These are phyloP conservation scores for Cynopterus brachyotis DNA, from an alignment of 2,113 vertebrate genomes.

Conservation along the genomic window DNA sequence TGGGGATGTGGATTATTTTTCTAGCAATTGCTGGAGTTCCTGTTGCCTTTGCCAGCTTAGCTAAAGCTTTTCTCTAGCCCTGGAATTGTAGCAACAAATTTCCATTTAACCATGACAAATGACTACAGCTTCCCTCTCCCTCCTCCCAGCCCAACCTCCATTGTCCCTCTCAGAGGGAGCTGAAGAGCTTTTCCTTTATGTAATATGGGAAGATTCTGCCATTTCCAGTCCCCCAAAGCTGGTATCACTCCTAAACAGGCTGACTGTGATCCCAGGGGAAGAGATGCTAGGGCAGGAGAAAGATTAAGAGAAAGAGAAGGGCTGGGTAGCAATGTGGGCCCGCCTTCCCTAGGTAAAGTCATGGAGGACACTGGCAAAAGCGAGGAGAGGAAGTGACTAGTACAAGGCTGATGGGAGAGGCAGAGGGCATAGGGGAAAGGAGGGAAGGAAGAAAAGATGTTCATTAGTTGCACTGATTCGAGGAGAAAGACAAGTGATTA, in stretches of 20 bases:
- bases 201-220: neutral
- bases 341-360: neutral
- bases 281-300: neutral
- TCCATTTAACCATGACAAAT: conserved; percentile 64
- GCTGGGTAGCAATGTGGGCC: neutral
- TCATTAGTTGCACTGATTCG: conserved; percentile 58
- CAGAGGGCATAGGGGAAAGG: neutral
- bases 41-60: neutral
- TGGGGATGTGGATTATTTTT: neutral
- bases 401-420: neutral
- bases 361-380: neutral
- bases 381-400: neutral
- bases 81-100: conserved; percentile 48
- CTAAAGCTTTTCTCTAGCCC: conserved; percentile 32
- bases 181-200: neutral
- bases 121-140: neutral
- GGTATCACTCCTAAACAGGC: neutral
- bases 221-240: neutral
- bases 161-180: conserved; percentile 43
- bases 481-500: conserved; percentile 64
- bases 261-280: neutral
- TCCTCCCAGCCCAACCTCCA: neutral
- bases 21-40: conserved; percentile 30
- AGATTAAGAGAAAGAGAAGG: neutral
- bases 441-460: neutral